Base-by-base conservation (phyloP, 2,797 vertebrate genomes). In the Xiphorhynchus erythropygius region DNA sequence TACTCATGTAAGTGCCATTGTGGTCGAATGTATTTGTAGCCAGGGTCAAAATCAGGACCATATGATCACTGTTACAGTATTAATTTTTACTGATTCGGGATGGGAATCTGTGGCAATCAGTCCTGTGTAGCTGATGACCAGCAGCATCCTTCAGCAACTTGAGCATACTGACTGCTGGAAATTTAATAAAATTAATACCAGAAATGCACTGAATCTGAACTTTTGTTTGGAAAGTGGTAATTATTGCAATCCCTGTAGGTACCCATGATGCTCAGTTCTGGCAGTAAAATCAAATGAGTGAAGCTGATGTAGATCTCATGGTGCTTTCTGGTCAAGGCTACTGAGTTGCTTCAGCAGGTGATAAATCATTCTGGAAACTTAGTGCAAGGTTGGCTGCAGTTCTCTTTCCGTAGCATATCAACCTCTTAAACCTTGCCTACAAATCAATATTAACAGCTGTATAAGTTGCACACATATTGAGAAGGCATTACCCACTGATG, bases 381-480 rank as follows among this genome's bases (percentile, higher is more conserved):
- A 70, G 74, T 50, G 68, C 60, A 91, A 32, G 32, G 13, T 91
- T 95, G 89, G 37, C 83, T 90, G 60, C 67, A 42, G 22, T 90
- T 95, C 75, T 92, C 71, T 91, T 94, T 90, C 70, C 56, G 32
- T 79, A 85, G 68, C 74, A 32, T 85, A 87, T 85, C 88, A 95
- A 70, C 82, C 87, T 97, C 86, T 93, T 95, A 96, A 95, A 88
- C 93, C 90, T 96, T 87, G 77, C 81, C 87, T 74, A 86, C 87
- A 96, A 96, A 97, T 97, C 97, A 97, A 92, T 97, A 97, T 95
- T 96, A 96, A 96, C 96, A 95, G 95, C 96, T 93, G 87, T 96
- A 33, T 93, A 93, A 94, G 93, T 93, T 94, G 89, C 91, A 80
- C 74, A 63, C 57, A 46, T 94, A 91, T 96, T 90, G 95, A 94